phyloP scores from a whole-genome alignment of 1,140 invertebrate species.

The Temnothorax nylanderi region DNA sequence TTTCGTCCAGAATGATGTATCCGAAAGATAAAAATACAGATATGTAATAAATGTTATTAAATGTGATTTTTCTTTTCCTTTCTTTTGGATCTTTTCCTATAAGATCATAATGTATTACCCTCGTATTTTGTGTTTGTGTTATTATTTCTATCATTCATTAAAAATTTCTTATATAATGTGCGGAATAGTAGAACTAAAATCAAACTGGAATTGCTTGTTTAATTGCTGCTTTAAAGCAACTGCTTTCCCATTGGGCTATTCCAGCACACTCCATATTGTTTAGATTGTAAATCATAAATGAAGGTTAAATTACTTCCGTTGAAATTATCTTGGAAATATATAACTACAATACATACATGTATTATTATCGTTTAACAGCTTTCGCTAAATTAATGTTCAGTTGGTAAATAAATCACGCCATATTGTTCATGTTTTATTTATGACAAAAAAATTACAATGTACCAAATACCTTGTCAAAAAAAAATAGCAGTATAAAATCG shows the following conservation, averaged over 20 bases:
- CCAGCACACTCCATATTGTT: background rate
- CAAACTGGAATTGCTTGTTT: background rate
- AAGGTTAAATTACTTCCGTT: background rate
- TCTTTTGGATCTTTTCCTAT: background rate
- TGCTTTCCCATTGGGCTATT: background rate
- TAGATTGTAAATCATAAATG: background rate
- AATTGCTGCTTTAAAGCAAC: background rate
- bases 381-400: background rate
- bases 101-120: background rate
- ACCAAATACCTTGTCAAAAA: constrained; percentile 59
- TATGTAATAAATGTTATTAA: background rate
- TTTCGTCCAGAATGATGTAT: background rate
- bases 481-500: constrained; percentile 66
- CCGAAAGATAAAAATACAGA: background rate
- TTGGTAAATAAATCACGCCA: constrained; percentile 23
- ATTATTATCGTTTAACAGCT: background rate
- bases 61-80: background rate
- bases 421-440: constrained; percentile 47
- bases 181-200: background rate
- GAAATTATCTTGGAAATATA: background rate
- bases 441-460: constrained; percentile 70
- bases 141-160: too few species aligned
- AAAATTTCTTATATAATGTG: background rate
- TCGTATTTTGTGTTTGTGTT: background rate
- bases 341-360: background rate